phyloP scores from a whole-genome alignment of 2,797 vertebrate species.

The Glyptemys insculpta region DNA sequence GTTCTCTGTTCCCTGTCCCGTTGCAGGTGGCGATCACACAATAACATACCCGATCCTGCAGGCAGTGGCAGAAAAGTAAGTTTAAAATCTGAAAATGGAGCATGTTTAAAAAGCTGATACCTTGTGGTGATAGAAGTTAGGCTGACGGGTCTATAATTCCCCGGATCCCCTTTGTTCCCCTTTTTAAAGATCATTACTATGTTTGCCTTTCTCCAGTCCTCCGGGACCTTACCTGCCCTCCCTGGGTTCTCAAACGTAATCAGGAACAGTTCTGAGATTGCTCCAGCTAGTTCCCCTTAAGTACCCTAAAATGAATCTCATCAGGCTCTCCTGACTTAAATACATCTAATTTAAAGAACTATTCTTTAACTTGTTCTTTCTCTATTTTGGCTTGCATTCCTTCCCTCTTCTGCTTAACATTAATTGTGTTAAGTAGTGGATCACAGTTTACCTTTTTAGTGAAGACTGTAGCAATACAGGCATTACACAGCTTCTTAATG shows the following conservation, averaged over 20 bases:
- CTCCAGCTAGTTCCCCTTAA: neutral
- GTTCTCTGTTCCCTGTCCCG: neutral
- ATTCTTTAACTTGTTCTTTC: neutral
- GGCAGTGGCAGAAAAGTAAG: conserved; percentile 91
- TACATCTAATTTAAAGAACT: neutral
- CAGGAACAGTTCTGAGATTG: neutral
- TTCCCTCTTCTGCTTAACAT: too few species aligned
- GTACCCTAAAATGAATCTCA: neutral
- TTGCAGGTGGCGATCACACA: conserved; percentile 94
- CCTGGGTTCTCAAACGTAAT: neutral
- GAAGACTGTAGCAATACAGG: neutral
- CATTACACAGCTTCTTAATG: neutral
- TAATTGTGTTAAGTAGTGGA: neutral
- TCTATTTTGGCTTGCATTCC: neutral
- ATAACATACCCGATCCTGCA: conserved; percentile 95
- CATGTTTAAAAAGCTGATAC: too few species aligned
- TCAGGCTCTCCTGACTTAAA: neutral
- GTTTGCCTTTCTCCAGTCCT: neutral
- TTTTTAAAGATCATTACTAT: neutral
- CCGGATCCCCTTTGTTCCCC: neutral
- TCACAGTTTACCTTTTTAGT: neutral
- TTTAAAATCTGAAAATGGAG: neutral
- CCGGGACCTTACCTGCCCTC: neutral
- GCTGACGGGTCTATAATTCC: neutral
- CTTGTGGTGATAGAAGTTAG: neutral